Evolutionary conservation across 1,140 invertebrate species (phyloP).

Genomic region (Drosophila tani): DNA sequence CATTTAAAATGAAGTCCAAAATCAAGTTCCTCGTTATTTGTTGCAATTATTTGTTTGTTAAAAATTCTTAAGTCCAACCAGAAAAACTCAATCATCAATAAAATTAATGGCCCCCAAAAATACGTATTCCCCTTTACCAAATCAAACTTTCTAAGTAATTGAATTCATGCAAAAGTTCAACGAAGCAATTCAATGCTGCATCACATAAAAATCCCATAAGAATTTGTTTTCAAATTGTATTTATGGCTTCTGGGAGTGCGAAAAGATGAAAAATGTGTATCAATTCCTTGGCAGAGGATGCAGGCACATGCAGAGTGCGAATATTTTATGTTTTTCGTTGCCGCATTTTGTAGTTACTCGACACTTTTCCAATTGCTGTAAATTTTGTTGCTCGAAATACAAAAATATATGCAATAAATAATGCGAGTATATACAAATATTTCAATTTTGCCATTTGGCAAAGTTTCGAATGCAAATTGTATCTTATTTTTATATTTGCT

Average conservation of each 20-base stretch:
- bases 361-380: conserved; percentile 13
- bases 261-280: conserved; percentile 57
- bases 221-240: conserved; percentile 40
- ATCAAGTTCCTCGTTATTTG: no score
- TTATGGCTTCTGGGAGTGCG: conserved; percentile 39
- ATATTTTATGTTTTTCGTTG: conserved; percentile 41
- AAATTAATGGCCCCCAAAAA: background rate
- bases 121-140: background rate
- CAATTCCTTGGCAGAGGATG: conserved; percentile 44
- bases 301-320: conserved; percentile 25
- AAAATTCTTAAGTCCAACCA: no score
- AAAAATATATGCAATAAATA: conserved; percentile 38
- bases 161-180: conserved; percentile 13
- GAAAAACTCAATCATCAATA: background rate
- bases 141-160: conserved; percentile 36
- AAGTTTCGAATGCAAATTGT: conserved; percentile 24
- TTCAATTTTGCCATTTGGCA: conserved; percentile 25
- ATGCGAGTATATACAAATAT: conserved; percentile 33
- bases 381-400: conserved; percentile 12
- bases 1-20: no score
- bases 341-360: conserved; percentile 17
- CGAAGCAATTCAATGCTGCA: conserved; percentile 11
- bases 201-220: conserved; percentile 33
- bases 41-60: no score
- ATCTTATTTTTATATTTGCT: conserved; percentile 5